These are phyloP conservation scores for Lordiphosa mommai DNA, from an alignment of 1,140 invertebrate genomes.

Conservation along the genomic window DNA sequence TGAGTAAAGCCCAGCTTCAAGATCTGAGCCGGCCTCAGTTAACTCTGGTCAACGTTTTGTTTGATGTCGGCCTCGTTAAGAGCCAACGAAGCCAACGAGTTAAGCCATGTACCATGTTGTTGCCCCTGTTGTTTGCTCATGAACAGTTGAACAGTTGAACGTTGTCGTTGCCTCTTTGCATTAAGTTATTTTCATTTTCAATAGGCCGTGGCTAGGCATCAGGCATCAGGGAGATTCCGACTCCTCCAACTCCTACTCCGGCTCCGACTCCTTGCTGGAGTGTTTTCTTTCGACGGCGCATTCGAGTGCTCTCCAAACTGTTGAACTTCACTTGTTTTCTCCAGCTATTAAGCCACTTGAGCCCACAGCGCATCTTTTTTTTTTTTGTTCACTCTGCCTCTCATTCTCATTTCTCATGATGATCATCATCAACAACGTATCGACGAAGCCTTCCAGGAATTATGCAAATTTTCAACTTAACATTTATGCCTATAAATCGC, in stretches of 20 bases:
- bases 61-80: conserved; percentile 77
- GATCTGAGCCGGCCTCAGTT: conserved; percentile 36
- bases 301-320: conserved; percentile 74
- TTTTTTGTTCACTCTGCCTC: conserved; percentile 3
- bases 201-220: conserved; percentile 62
- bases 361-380: conserved; percentile 19
- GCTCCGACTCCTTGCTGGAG: conserved; percentile 40
- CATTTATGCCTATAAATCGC: conserved; percentile 75
- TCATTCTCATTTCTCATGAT: conserved; percentile 2
- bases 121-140: conserved; percentile 60
- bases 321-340: conserved; percentile 77
- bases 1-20: conserved; percentile 36
- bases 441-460: conserved; percentile 56
- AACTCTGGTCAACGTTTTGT: conserved; percentile 62
- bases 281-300: conserved; percentile 65
- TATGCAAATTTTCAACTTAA: conserved; percentile 75
- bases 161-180: conserved; percentile 57
- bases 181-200: conserved; percentile 78
- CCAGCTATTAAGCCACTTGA: conserved; percentile 76
- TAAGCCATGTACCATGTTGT: conserved; percentile 50
- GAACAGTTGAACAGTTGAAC: conserved; percentile 69
- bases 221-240: conserved; percentile 9
- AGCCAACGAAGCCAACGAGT: conserved; percentile 77
- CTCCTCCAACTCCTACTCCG: background rate
- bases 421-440: conserved; percentile 33